These are phyloP conservation scores for Scomber colias DNA, from an alignment of 2,113 vertebrate species.

Conservation along the genomic window DNA sequence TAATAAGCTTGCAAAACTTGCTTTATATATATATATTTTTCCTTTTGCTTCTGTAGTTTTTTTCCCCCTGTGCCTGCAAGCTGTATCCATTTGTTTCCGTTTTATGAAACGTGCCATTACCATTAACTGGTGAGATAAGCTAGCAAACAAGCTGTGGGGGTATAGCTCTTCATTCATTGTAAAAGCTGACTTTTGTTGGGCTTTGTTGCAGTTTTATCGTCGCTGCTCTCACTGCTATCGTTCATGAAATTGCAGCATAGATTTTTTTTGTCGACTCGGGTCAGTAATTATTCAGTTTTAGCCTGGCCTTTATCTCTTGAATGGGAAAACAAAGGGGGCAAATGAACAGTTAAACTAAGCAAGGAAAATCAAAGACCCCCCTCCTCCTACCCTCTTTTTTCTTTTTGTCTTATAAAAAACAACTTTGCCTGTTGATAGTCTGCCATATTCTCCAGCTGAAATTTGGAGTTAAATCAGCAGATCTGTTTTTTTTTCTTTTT, in stretches of 20 bases:
- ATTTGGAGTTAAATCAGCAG: not conserved
- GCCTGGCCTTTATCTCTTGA: slow-evolving; percentile 22
- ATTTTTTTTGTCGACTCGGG: slow-evolving; percentile 3
- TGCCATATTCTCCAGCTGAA: not conserved
- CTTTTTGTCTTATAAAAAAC: slow-evolving; percentile 26
- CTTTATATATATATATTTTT: slow-evolving; percentile 8
- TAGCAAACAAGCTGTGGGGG: slow-evolving; percentile 48
- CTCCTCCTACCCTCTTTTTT: no score
- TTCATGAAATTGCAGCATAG: slow-evolving; percentile 41
- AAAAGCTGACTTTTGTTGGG: slow-evolving; percentile 64
- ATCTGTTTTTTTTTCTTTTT: not conserved
- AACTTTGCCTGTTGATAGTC: slow-evolving; percentile 16
- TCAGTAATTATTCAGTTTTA: slow-evolving; percentile 6
- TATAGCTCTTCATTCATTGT: slow-evolving; percentile 70
- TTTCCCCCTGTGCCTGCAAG: slow-evolving; percentile 23
- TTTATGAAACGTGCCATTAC: slow-evolving; percentile 71
- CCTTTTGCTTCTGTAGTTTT: not conserved
- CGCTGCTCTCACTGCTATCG: not conserved
- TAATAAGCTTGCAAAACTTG: slow-evolving; percentile 31
- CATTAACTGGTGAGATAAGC: slow-evolving; percentile 72
- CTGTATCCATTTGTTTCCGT: slow-evolving; percentile 66
- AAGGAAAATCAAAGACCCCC: not conserved
- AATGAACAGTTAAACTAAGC: slow-evolving; percentile 45
- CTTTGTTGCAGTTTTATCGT: slow-evolving; percentile 55
- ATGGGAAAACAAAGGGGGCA: slow-evolving; percentile 59